Base-by-base conservation (phyloP, 2,113 vertebrate genomes). In the Atlantisia rogersi region DNA sequence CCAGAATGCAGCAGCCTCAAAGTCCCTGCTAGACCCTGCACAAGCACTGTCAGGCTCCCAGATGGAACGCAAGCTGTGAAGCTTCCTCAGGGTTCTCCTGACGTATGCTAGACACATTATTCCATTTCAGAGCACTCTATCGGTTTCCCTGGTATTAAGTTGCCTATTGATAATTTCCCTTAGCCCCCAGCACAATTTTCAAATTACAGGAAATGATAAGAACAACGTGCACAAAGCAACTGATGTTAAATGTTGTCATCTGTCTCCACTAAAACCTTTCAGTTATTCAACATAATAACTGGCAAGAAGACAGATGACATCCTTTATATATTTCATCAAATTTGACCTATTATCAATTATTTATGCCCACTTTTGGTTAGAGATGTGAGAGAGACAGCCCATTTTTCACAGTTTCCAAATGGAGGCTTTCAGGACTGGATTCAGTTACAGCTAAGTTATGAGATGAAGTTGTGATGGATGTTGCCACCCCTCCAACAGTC, bases 141-240 rank as follows among this genome's bases (percentile, higher is more conserved):
- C 81, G 56, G 39, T 96, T 94, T 89, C 56, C 42, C 55, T 13
- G 25, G n/a, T 86, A 90, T 85, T 94, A 64, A 78, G 93, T 97
- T 97, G 90, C 73, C 74, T 85, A 20, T 91, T 95, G 76, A 48
- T 91, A 76, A 97, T 77, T 89, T 96, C 74, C 78, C 86, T 83
- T 91, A 91, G 93, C 82, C 56, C 24, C 73, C 77, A 95, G 82
- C 88, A 97, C 39, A 35, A 88, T 95, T 96, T 97, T 95, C 58
- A 86, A 94, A 95, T 93, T 63, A 81, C 81, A 86, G 65, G 84
- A 93, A 71, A 85, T 0, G n/a, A 63, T 88, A 82, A 93, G 83
- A 97, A 90, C 86, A 84, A 93, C 44, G 46, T 55, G 42, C 82
- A 87, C 20, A 5, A 90, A 96, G 78, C 2, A 5, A 40, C 92